A percentile compares a stretch with the other conserved stretches of the same genome.
Conservation (phyloP, 1,140 invertebrate genomes). For the Acromyrmex echinatior region DNA sequence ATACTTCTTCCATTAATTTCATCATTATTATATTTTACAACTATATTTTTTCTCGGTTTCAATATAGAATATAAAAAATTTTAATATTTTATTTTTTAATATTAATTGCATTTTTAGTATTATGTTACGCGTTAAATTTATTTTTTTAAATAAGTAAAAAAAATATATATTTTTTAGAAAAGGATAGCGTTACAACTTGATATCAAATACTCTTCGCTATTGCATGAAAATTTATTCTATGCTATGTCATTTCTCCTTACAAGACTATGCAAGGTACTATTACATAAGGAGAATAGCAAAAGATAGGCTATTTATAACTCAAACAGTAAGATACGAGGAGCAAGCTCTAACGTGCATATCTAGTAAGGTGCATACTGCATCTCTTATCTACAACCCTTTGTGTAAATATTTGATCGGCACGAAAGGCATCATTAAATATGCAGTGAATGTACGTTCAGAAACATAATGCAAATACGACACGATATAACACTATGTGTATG, state of each 20-base stretch:
- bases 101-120: background rate
- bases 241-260: background rate
- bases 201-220: background rate
- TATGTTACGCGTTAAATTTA: background rate
- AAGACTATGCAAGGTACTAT: background rate
- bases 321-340: constrained; percentile 18
- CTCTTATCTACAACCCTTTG: constrained; percentile 19
- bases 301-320: constrained; percentile 24
- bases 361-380: constrained; percentile 14
- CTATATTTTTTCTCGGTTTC: background rate
- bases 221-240: background rate
- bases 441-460: constrained; percentile 30
- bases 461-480: constrained; percentile 37
- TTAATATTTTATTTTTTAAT: background rate
- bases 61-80: background rate
- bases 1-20: background rate
- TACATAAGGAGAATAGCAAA: constrained; percentile 2
- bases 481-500: constrained; percentile 26
- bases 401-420: constrained; percentile 60
- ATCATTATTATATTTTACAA: background rate
- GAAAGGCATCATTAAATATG: constrained; percentile 51
- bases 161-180: background rate
- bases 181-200: background rate
- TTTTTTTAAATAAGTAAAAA: background rate
- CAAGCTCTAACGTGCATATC: constrained; percentile 29